These are phyloP conservation scores for Xiphorhynchus elegans DNA, from an alignment of 2,113 vertebrate species.

Conservation along the genomic window DNA sequence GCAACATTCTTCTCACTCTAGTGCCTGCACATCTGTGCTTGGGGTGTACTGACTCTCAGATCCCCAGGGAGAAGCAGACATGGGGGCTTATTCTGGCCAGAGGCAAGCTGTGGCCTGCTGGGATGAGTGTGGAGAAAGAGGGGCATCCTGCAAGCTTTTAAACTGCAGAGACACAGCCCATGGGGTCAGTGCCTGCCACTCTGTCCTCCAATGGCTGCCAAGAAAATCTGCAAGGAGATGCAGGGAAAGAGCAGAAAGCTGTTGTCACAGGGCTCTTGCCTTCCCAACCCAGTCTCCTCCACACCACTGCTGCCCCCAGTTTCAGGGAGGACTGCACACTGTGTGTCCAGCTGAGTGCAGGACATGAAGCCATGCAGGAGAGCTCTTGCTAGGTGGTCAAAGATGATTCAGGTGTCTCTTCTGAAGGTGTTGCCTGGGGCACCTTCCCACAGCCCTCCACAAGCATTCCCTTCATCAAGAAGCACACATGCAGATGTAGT, in stretches of 20 bases:
- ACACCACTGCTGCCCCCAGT: not conserved
- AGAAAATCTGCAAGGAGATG: not conserved
- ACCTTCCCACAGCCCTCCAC: not conserved
- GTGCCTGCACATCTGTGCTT: not conserved
- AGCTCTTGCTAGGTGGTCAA: not conserved
- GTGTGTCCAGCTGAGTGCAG: not conserved
- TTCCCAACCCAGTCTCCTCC: not conserved
- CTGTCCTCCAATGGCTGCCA: not conserved
- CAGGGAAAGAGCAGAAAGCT: not conserved
- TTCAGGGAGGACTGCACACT: not conserved
- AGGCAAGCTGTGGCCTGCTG: not conserved
- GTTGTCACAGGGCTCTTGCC: not conserved
- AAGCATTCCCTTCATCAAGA: accelerated
- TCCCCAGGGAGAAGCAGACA: not conserved
- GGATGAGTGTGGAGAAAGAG: not conserved
- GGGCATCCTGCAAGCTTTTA: not conserved
- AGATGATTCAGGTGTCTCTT: not conserved
- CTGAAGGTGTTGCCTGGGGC: not conserved
- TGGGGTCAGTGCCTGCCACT: not conserved
- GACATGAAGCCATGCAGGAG: not conserved
- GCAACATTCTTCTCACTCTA: not conserved
- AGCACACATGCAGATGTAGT: accelerated
- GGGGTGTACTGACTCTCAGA: not conserved
- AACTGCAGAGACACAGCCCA: not conserved
- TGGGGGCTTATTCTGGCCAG: not conserved